Evolutionary conservation across 2,888 invertebrate species (phyloP).

Genomic region (Dione vanillae): DNA sequence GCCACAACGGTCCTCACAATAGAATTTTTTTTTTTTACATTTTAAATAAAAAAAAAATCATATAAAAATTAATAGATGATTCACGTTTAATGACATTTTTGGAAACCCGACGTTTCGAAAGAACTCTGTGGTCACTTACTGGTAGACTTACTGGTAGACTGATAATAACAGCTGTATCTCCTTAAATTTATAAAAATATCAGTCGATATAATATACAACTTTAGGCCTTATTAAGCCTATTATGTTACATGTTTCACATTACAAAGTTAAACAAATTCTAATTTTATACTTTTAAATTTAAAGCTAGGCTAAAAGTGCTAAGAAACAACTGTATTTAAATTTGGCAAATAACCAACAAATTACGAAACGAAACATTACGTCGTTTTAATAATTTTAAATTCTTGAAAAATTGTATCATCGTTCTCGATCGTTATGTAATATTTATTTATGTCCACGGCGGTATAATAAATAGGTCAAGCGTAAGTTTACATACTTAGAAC

Average conservation of each 20-base stretch:
- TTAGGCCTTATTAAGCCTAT: neutral
- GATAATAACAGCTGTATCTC: too few relatives aligned
- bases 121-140: too few relatives aligned
- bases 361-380: constrained; percentile 12
- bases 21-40: too few relatives aligned
- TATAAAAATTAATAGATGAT: too few relatives aligned
- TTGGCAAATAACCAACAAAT: constrained; percentile 62
- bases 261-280: constrained; percentile 10
- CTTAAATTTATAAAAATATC: too few relatives aligned
- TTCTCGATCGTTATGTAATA: constrained; percentile 3
- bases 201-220: neutral
- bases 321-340: constrained; percentile 30
- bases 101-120: too few relatives aligned
- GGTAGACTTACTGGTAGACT: too few relatives aligned
- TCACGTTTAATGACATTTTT: too few relatives aligned
- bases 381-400: constrained; percentile 13
- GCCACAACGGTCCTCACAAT: too few relatives aligned
- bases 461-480: constrained; percentile 22
- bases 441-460: neutral
- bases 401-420: constrained; percentile 13
- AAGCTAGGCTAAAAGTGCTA: constrained; percentile 1
- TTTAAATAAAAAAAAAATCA: too few relatives aligned
- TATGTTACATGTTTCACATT: constrained; percentile 4
- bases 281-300: neutral
- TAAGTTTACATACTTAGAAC: constrained; percentile 9